Evolutionary conservation across 35 echinoderm and acorn worm genomes (phyloP).

Genomic region (Stichopus chloronotus): DNA sequence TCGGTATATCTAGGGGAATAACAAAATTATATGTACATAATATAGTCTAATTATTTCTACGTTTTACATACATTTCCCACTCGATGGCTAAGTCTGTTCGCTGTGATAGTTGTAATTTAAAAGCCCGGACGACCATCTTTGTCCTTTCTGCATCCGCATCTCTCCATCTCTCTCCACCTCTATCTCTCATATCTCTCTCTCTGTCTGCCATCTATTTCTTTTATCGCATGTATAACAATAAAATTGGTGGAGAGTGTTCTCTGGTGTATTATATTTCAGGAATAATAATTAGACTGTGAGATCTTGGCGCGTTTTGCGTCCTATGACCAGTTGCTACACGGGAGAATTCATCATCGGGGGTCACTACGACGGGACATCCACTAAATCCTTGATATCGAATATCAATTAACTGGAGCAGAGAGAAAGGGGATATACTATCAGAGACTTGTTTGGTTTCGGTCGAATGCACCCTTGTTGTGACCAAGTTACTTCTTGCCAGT

Average conservation of each 20-base stretch:
- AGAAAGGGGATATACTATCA: background rate
- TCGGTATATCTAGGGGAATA: no score
- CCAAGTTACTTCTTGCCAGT: background rate
- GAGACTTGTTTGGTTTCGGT: slow-evolving; percentile 9
- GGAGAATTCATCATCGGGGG: background rate
- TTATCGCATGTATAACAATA: no score
- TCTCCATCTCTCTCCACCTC: background rate
- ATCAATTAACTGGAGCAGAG: slow-evolving; percentile 4
- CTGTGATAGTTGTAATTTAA: no score
- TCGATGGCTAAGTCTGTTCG: no score
- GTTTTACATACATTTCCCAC: no score
- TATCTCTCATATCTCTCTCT: background rate
- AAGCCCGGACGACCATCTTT: no score
- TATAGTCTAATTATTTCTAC: no score
- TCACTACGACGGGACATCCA: background rate
- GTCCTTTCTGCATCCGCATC: background rate
- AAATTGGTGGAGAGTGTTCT: no score
- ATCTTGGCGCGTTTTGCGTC: background rate
- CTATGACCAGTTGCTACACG: no score
- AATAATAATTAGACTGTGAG: background rate
- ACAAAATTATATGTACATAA: no score
- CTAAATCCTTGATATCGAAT: background rate
- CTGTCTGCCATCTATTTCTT: background rate
- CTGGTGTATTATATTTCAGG: no score
- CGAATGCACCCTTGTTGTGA: slow-evolving; percentile 38